Percentiles rank a stretch among this genome's conserved stretches.
These are phyloP conservation scores for Diplolepis rosae DNA, from an alignment of 2,888 invertebrate genomes.

Conservation along the genomic window DNA sequence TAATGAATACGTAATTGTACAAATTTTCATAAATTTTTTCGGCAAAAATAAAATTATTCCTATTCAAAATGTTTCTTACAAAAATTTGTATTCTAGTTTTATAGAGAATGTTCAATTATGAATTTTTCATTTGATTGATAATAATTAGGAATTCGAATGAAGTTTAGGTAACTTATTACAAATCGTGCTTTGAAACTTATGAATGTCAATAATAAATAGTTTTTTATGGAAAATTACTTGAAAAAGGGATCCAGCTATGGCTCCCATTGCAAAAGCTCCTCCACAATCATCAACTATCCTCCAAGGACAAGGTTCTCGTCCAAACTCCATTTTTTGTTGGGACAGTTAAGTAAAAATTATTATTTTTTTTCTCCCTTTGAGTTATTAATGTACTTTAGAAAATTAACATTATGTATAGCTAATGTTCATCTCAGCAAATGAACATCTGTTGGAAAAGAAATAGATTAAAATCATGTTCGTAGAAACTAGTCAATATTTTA, in stretches of 20 bases:
- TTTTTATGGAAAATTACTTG: background rate
- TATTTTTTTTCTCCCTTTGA: background rate
- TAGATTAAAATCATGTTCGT: background rate
- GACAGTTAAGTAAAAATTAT: background rate
- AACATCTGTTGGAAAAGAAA: background rate
- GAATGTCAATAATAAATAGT: too few relatives aligned
- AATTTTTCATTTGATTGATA: too few relatives aligned
- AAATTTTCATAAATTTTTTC: background rate
- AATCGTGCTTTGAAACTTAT: too few relatives aligned
- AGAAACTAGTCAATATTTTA: background rate
- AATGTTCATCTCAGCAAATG: background rate
- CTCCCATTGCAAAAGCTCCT: slow-evolving; percentile 98
- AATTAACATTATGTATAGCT: slow-evolving; percentile 38
- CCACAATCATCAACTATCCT: slow-evolving; percentile 98
- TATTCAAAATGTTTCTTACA: slow-evolving; percentile 68
- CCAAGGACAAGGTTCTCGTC: slow-evolving; percentile 98
- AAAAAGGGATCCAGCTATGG: slow-evolving; percentile 90
- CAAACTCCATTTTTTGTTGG: slow-evolving; percentile 79
- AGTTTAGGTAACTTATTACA: too few relatives aligned
- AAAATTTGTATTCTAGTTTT: too few relatives aligned
- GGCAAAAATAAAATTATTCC: background rate
- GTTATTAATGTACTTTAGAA: background rate
- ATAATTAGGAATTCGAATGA: too few relatives aligned
- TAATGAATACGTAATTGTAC: slow-evolving; percentile 29
- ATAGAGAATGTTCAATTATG: too few relatives aligned